phyloP scores from a whole-genome alignment of 2,888 invertebrate species.

The Tillus elongatus region DNA sequence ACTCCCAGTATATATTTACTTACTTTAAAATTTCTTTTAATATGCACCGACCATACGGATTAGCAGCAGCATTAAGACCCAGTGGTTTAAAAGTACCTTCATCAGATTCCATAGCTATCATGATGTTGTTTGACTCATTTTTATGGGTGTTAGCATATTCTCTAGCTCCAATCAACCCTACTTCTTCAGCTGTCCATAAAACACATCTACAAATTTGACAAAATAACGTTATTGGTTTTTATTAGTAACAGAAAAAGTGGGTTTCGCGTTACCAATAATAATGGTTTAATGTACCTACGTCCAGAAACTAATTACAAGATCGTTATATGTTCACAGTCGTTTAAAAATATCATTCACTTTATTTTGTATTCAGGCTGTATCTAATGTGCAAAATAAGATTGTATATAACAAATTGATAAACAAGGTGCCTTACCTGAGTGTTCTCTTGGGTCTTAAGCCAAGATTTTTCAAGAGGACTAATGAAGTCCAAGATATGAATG shows the following conservation, averaged over 20 bases:
- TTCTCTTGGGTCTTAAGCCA: constrained; percentile 58
- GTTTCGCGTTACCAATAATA: too few relatives aligned
- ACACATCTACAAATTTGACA: constrained; percentile 46
- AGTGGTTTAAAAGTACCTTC: constrained; percentile 67
- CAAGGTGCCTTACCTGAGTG: constrained; percentile 60
- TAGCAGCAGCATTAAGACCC: constrained; percentile 59
- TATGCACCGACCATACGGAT: constrained; percentile 53
- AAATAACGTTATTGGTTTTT: background rate
- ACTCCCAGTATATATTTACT: constrained; percentile 24
- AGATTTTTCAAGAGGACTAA: constrained; percentile 57
- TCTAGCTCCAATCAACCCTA: constrained; percentile 57
- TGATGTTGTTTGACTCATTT: constrained; percentile 52
- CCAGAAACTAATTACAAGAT: too few relatives aligned
- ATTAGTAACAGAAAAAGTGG: too few relatives aligned
- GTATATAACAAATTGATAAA: too few relatives aligned
- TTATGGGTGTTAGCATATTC: constrained; percentile 55
- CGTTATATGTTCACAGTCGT: too few relatives aligned
- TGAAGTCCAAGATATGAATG: constrained; percentile 69
- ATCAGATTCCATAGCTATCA: constrained; percentile 76
- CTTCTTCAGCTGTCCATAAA: constrained; percentile 75
- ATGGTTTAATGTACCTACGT: too few relatives aligned
- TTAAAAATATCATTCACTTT: too few relatives aligned
- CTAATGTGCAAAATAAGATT: too few relatives aligned
- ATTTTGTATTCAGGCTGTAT: too few relatives aligned
- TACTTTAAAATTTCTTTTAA: constrained; percentile 57